A percentile compares a stretch with the other conserved stretches of the same genome.
These are phyloP conservation scores for Carduelis carduelis DNA, from an alignment of 2,797 vertebrate genomes.

Conservation along the genomic window DNA sequence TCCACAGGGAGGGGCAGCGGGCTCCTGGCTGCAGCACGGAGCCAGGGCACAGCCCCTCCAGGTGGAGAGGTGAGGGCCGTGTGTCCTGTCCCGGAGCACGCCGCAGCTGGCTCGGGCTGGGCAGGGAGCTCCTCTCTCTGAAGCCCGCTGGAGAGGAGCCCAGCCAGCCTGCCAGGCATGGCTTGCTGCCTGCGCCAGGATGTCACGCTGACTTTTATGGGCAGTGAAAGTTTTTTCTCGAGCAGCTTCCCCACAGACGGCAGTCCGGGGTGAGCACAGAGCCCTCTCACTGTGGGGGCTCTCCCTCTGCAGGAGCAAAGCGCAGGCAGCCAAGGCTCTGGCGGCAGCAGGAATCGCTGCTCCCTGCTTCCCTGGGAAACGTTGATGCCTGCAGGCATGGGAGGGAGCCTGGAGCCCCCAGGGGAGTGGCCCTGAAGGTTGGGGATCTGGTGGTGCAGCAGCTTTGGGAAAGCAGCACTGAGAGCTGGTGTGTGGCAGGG, in stretches of 20 bases:
- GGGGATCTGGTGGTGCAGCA: neutral
- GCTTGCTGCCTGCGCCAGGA: neutral
- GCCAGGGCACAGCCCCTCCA: fast-evolving
- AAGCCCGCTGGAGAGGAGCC: neutral
- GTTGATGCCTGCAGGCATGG: neutral
- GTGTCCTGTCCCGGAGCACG: fast-evolving
- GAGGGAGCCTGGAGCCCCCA: neutral
- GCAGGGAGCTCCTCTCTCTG: neutral
- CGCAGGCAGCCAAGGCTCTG: neutral
- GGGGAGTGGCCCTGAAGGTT: fast-evolving
- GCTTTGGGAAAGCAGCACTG: neutral
- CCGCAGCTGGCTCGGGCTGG: fast-evolving
- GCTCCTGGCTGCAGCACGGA: neutral
- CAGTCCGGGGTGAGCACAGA: neutral
- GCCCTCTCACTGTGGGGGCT: neutral
- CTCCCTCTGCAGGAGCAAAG: neutral
- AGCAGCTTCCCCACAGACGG: neutral
- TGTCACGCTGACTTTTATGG: neutral
- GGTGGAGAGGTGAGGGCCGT: fast-evolving
- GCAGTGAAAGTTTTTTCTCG: neutral
- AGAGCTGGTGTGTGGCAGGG: neutral
- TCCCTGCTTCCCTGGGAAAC: neutral
- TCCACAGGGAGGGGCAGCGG: fast-evolving
- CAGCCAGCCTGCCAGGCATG: neutral
- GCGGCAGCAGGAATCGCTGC: neutral